phyloP scores from a whole-genome alignment of 2,797 vertebrate genomes.

The Hipposideros larvatus region DNA sequence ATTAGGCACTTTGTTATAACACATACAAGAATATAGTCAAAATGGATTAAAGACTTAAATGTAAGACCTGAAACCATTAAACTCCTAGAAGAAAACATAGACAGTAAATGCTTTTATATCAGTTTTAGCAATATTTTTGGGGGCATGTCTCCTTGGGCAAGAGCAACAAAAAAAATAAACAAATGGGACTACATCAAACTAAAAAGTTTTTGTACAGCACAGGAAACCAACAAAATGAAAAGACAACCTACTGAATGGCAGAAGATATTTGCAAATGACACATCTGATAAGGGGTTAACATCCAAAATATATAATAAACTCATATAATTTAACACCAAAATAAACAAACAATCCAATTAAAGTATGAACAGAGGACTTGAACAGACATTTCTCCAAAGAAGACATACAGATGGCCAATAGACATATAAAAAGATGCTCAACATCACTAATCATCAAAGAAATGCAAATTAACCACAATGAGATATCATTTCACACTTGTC shows the following conservation, averaged over 20 bases:
- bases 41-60: background rate
- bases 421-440: background rate
- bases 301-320: background rate
- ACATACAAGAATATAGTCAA: background rate
- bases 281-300: background rate
- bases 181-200: background rate
- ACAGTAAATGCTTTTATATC: background rate
- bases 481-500: background rate
- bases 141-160: background rate
- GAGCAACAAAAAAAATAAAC: background rate
- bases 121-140: background rate
- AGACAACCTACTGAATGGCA: background rate
- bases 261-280: background rate
- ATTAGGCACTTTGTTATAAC: background rate
- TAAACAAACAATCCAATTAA: background rate
- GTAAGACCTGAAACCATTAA: background rate
- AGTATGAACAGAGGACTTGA: background rate
- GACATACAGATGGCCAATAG: background rate
- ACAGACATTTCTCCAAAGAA: background rate
- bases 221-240: background rate
- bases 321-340: background rate
- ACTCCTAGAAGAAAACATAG: background rate
- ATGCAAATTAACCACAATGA: background rate
- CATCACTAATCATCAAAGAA: background rate
- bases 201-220: background rate